These are phyloP conservation scores for Atethmia centrago DNA, from an alignment of 2,888 invertebrate genomes.

Conservation along the genomic window DNA sequence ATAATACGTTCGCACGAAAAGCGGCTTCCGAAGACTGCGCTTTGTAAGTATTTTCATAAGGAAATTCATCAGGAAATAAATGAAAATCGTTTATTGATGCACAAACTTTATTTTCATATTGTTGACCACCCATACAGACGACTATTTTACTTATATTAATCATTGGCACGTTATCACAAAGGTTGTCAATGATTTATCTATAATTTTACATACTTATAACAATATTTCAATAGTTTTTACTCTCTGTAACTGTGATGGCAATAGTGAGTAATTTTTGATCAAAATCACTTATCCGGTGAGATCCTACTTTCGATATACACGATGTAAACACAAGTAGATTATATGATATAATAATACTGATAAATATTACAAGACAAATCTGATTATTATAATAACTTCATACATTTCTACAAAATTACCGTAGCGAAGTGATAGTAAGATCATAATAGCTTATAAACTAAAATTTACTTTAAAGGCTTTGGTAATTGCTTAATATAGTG, in stretches of 20 bases:
- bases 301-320: slow-evolving; percentile 63
- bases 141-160: slow-evolving; percentile 82
- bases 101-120: slow-evolving; percentile 72
- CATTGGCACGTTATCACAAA: slow-evolving; percentile 91
- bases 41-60: neutral
- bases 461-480: slow-evolving; percentile 70
- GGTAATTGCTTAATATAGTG: slow-evolving; percentile 67
- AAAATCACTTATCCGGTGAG: slow-evolving; percentile 68
- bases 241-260: slow-evolving; percentile 70
- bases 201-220: slow-evolving; percentile 66
- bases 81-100: slow-evolving; percentile 51
- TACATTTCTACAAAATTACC: slow-evolving; percentile 38
- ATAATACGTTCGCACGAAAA: slow-evolving; percentile 48
- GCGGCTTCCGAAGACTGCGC: neutral
- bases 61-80: slow-evolving; percentile 30
- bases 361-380: slow-evolving; percentile 60
- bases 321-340: slow-evolving; percentile 52
- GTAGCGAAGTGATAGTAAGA: slow-evolving; percentile 39
- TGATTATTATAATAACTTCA: slow-evolving; percentile 32
- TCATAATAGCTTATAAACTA: slow-evolving; percentile 53
- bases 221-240: slow-evolving; percentile 64
- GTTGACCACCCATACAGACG: slow-evolving; percentile 67
- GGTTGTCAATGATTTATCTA: slow-evolving; percentile 86
- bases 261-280: slow-evolving; percentile 65
- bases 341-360: slow-evolving; percentile 67